These are phyloP conservation scores for Eudasyphora cyanicolor DNA, from an alignment of 2,888 invertebrate species.

Conservation along the genomic window DNA sequence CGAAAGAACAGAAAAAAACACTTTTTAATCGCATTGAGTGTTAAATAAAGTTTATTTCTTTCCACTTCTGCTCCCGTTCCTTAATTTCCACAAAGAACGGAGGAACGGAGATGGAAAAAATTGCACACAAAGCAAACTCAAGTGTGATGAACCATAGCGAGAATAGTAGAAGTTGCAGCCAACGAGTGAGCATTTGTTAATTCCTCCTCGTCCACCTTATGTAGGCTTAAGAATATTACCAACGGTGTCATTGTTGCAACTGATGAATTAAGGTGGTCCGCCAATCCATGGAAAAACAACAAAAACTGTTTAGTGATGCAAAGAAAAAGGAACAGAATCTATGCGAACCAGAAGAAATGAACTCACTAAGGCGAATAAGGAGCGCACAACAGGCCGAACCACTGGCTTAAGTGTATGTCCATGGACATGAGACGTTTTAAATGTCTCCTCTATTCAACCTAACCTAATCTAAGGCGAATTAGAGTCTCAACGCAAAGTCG, in stretches of 20 bases:
- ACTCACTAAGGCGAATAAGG: too few species aligned
- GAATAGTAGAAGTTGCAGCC: not conserved
- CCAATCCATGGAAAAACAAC: not conserved
- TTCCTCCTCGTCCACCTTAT: too few species aligned
- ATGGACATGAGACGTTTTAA: too few species aligned
- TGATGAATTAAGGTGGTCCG: not conserved
- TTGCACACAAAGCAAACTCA: not conserved
- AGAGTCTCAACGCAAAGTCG: not conserved
- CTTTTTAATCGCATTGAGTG: conserved; percentile 33
- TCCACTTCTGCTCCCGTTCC: not conserved
- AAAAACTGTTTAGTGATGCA: too few species aligned
- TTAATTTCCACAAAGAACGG: not conserved
- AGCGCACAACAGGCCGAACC: too few species aligned
- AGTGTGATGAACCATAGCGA: conserved; percentile 13
- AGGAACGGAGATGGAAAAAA: not conserved
- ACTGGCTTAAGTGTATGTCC: too few species aligned
- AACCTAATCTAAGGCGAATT: too few species aligned
- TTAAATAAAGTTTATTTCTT: conserved; percentile 28
- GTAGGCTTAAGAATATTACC: not conserved
- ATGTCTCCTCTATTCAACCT: too few species aligned
- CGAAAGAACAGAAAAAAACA: not conserved
- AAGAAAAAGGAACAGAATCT: not conserved
- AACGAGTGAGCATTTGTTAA: not conserved
- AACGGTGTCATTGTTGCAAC: not conserved
- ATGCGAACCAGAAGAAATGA: not conserved